Conservation (phyloP, 2,113 vertebrate species). For the Prochilodus magdalenae region DNA sequence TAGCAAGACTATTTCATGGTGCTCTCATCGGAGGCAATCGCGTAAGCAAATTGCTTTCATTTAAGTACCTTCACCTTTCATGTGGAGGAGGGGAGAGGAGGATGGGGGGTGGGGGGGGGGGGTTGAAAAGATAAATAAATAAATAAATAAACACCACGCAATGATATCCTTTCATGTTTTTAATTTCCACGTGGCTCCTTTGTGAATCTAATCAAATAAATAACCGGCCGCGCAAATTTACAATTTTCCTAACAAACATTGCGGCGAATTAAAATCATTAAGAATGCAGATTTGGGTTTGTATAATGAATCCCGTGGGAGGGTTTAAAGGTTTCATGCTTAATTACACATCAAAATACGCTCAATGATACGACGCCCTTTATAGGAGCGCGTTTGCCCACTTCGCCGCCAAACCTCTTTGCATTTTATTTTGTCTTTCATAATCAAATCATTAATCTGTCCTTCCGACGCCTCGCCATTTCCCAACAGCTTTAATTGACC, state of each 20-base stretch:
- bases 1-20: conserved; percentile 39
- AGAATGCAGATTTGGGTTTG: conserved; percentile 79
- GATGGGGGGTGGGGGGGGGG: background rate
- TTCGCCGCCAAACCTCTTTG: conserved; percentile 70
- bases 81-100: background rate
- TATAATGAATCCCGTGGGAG: conserved; percentile 77
- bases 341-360: conserved; percentile 79
- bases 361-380: conserved; percentile 68
- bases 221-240: conserved; percentile 68
- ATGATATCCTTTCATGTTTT: conserved; percentile 45
- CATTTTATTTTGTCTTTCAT: conserved; percentile 74
- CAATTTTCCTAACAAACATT: conserved; percentile 64
- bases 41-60: conserved; percentile 63
- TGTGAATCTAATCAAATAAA: conserved; percentile 69
- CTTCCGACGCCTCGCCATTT: conserved; percentile 73
- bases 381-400: conserved; percentile 75
- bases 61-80: conserved; percentile 64
- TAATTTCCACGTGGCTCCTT: conserved; percentile 56
- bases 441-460: conserved; percentile 82
- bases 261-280: conserved; percentile 79
- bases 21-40: conserved; percentile 41
- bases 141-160: background rate
- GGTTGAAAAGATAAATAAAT: conserved; percentile 10
- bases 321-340: conserved; percentile 71
- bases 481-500: conserved; percentile 72